Evolutionary conservation across 2,113 vertebrate species (phyloP).

Genomic region (Montifringilla adamsi): DNA sequence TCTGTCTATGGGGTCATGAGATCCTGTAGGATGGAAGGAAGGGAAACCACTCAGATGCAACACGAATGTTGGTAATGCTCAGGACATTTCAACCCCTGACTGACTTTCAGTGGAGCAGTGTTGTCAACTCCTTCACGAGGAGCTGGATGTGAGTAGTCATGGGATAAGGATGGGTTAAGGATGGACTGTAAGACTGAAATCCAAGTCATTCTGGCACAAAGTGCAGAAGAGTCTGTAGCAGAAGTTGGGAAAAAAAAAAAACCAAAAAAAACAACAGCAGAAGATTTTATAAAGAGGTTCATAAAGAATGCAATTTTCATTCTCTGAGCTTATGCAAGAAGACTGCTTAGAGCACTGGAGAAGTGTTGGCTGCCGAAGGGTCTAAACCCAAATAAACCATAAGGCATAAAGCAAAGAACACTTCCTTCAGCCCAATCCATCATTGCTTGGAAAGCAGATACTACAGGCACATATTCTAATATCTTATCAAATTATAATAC

Average conservation of each 20-base stretch:
- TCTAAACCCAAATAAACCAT: background rate
- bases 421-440: background rate
- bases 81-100: background rate
- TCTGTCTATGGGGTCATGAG: background rate
- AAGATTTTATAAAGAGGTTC: background rate
- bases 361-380: background rate
- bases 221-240: background rate
- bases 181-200: background rate
- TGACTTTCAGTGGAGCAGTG: background rate
- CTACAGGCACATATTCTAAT: background rate
- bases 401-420: background rate
- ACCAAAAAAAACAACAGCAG: background rate
- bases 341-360: background rate
- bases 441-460: background rate
- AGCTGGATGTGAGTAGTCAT: background rate
- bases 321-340: background rate
- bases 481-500: constrained; percentile 12
- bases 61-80: rapidly evolving
- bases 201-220: background rate
- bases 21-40: background rate
- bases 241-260: background rate
- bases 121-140: background rate
- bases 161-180: background rate
- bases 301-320: background rate
- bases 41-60: background rate